Base-by-base conservation (phyloP, 2,797 vertebrate species). In the Coccyzus lansbergi region DNA sequence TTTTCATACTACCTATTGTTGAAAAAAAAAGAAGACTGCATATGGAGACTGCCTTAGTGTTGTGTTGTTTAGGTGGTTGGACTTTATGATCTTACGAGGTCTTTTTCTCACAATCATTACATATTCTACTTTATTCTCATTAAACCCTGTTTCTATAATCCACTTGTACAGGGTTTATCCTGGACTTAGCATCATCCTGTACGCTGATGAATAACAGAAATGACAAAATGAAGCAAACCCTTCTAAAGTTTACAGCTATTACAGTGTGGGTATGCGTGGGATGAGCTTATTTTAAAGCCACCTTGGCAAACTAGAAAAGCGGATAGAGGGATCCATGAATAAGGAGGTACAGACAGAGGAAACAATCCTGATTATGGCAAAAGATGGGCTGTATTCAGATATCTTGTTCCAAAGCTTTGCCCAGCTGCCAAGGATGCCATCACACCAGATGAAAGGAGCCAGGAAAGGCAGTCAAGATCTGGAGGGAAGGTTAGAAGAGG, bases 321-420 rank as follows among this genome's bases (percentile, higher is more conserved):
- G 9, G 33, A n/a, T 28, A 63, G 7, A 44, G 4, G 31, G 5
- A 8, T 29, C 58, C 49, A 72, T 16, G 51, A 44, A 8, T 13
- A 12, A 6, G 2, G 6, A 18, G 7, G 3, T 4, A 5, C 26
- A n/a, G n/a, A 16, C 4, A 42, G 15, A 8, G 4, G 8, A 44
- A 49, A 21, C 8, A 2, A 38, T 9, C 13, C 28, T 9, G 16
- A 25, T 17, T 8, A 7, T 2, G 1, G 0, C 3, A 22, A 26
- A 17, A 28, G 13, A 11, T 5, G 6, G 3, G 5, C 25, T 14
- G 24, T 5, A 18, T 25, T 12, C 14, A 28, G 22, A 1, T 2
- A 7, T 4, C 29, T 18, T 5, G 20, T 22, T 17, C 13, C 58
- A 18, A 29, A 31, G 17, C 20, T 20, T 22, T 31, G 20, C 48